Conservation (phyloP, 2,797 vertebrate genomes). For the Zenarchopterus dispar region DNA sequence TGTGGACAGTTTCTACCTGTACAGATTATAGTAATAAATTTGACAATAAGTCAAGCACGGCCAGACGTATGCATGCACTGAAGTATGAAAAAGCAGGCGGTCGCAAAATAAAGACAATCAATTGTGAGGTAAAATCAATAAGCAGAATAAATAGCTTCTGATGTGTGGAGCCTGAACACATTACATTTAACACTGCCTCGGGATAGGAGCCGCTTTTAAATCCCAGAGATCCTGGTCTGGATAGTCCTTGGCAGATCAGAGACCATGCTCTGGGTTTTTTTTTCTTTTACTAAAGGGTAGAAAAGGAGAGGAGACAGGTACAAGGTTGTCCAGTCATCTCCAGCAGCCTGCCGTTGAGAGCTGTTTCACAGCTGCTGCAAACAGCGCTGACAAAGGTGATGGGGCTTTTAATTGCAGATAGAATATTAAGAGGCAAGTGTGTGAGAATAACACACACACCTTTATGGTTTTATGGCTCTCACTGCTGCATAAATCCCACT, state of each 20-base stretch:
- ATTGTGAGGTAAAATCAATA: slow-evolving; percentile 50
- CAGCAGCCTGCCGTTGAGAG: no score
- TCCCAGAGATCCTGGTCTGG: slow-evolving; percentile 37
- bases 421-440: slow-evolving; percentile 6
- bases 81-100: slow-evolving; percentile 2
- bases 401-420: slow-evolving; percentile 33
- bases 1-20: background rate
- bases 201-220: slow-evolving; percentile 25
- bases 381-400: slow-evolving; percentile 12
- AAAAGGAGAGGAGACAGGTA: slow-evolving; percentile 13
- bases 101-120: slow-evolving; percentile 48
- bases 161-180: slow-evolving; percentile 17
- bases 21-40: slow-evolving; percentile 28
- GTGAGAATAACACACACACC: no score
- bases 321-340: background rate
- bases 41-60: slow-evolving; percentile 26
- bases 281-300: background rate
- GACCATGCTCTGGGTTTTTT: slow-evolving; percentile 31
- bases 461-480: no score
- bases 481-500: no score
- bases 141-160: slow-evolving; percentile 40
- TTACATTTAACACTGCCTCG: slow-evolving; percentile 15
- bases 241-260: slow-evolving; percentile 35
- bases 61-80: slow-evolving; percentile 3
- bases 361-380: no score